These are phyloP conservation scores for Torymus texanus DNA, from an alignment of 2,888 invertebrate species.

Conservation along the genomic window DNA sequence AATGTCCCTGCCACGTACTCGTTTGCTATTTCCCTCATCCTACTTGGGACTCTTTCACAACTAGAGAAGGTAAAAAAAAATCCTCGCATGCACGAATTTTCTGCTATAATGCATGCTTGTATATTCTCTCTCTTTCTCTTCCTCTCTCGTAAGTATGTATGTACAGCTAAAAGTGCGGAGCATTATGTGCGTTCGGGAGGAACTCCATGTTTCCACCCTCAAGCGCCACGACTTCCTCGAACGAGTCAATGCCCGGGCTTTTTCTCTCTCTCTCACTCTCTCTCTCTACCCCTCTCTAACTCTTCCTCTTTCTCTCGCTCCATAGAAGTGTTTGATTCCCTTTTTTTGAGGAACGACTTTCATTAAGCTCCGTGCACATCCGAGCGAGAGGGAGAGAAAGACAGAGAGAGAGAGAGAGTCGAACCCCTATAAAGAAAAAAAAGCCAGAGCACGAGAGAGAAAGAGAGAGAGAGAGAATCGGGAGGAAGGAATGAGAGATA, in stretches of 20 bases:
- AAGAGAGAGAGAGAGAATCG: conserved; percentile 11
- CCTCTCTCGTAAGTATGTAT: too few relatives aligned
- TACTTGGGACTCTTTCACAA: too few relatives aligned
- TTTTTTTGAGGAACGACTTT: conserved; percentile 44
- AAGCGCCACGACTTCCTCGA: conserved; percentile 14
- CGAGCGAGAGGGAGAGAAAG: background rate
- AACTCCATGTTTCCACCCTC: conserved; percentile 12
- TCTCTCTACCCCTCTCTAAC: background rate
- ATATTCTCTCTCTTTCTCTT: too few relatives aligned
- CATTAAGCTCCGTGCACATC: conserved; percentile 22
- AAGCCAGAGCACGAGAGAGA: background rate
- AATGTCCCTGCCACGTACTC: too few relatives aligned
- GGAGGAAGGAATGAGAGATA: conserved; percentile 9
- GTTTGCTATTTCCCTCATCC: too few relatives aligned
- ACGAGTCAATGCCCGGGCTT: conserved; percentile 23
- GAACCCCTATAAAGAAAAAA: conserved; percentile 1
- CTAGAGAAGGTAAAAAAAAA: background rate
- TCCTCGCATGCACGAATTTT: background rate
- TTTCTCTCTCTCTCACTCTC: conserved; percentile 17
- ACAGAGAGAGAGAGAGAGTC: conserved; percentile 12
- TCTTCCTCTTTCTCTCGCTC: conserved; percentile 28
- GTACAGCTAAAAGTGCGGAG: conserved; percentile 4
- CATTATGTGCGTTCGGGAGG: conserved; percentile 23
- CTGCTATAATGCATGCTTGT: background rate
- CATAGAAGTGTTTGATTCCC: conserved; percentile 20